Conservation (phyloP, 2,888 invertebrate species). For the Drosophila formosana region DNA sequence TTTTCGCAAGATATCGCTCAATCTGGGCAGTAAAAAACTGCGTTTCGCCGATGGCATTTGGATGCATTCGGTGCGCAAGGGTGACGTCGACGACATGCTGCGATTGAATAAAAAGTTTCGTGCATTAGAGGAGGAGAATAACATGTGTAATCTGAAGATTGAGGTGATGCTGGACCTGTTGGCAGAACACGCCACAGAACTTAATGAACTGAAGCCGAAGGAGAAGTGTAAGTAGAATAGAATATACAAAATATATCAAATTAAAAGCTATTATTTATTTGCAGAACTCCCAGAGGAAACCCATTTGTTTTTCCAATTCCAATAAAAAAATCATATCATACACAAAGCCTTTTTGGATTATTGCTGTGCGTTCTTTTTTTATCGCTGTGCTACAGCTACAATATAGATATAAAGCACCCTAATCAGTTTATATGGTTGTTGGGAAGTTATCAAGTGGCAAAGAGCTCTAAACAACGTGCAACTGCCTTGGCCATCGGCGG, state of each 20-base stretch:
- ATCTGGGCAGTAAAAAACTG: slow-evolving; percentile 83
- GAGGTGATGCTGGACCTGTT: slow-evolving; percentile 84
- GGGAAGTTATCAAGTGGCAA: slow-evolving; percentile 51
- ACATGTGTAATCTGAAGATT: slow-evolving; percentile 83
- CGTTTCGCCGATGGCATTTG: slow-evolving; percentile 84
- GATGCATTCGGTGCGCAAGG: slow-evolving; percentile 80
- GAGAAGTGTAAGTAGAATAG: slow-evolving; percentile 49
- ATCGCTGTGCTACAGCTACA: slow-evolving; percentile 29
- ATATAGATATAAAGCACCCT: slow-evolving; percentile 17
- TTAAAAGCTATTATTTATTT: not conserved
- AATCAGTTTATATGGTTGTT: slow-evolving; percentile 51
- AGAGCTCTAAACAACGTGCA: slow-evolving; percentile 42
- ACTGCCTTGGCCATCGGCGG: slow-evolving; percentile 9
- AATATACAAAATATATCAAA: not conserved
- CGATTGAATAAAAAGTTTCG: slow-evolving; percentile 81
- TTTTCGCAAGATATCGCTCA: slow-evolving; percentile 79
- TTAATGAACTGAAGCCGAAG: slow-evolving; percentile 71
- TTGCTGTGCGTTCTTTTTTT: slow-evolving; percentile 12
- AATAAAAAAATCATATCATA: not conserved
- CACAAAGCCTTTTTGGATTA: slow-evolving; percentile 3
- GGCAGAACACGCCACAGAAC: slow-evolving; percentile 82
- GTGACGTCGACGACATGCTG: slow-evolving; percentile 79
- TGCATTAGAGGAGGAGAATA: slow-evolving; percentile 83
- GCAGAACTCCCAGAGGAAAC: not conserved
- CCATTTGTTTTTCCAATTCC: not conserved